Conservation (phyloP, 2,113 vertebrate species). For the Sinosuthora webbiana region DNA sequence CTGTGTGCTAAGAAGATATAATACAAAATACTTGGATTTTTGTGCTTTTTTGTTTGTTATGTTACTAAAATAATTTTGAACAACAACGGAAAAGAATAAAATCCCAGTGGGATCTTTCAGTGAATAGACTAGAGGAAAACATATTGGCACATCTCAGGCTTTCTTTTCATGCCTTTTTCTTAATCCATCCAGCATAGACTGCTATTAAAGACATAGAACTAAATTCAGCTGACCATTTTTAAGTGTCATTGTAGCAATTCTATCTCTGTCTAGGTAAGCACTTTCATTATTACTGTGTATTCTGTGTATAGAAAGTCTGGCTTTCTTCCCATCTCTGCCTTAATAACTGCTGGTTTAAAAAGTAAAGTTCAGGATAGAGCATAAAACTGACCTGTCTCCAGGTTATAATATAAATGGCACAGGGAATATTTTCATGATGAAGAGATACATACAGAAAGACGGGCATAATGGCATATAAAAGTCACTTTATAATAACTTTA, state of each 20-base stretch:
- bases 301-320: not conserved
- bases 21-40: not conserved
- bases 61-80: not conserved
- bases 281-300: not conserved
- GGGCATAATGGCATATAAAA: slow-evolving; percentile 16
- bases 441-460: not conserved
- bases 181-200: not conserved
- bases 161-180: not conserved
- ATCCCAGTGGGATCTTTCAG: not conserved
- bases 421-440: not conserved
- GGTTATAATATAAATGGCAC: not conserved
- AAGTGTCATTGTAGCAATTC: not conserved
- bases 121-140: not conserved
- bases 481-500: not conserved
- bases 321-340: not conserved
- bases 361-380: not conserved
- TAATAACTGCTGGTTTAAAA: not conserved
- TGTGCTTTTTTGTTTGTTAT: not conserved
- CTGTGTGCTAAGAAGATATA: not conserved
- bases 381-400: not conserved
- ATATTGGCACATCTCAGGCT: not conserved
- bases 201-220: not conserved
- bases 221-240: not conserved
- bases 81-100: not conserved
- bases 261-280: not conserved